Percentiles rank a stretch among this genome's conserved stretches.
phyloP scores from a whole-genome alignment of 2,113 vertebrate species.

The Microtus montanus region DNA sequence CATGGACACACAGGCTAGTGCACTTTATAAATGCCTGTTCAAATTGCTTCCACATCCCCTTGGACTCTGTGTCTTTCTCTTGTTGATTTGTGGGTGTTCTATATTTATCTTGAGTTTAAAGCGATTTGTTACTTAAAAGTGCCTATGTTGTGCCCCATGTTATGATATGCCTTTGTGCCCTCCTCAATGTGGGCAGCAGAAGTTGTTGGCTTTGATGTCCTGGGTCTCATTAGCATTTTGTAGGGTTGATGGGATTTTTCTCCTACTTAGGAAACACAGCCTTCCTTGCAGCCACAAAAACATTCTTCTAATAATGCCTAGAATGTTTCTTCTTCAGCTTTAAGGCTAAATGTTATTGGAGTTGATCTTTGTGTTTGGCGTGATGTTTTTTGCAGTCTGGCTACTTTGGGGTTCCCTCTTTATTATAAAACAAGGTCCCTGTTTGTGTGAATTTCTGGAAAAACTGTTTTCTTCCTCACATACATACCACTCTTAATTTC shows the following conservation, averaged over 20 bases:
- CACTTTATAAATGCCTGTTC: background rate
- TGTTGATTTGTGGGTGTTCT: background rate
- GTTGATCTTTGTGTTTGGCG: background rate
- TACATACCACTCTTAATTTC: conserved; percentile 10
- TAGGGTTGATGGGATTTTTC: background rate
- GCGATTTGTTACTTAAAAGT: conserved; percentile 8
- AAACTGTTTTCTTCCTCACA: background rate
- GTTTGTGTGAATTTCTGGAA: conserved; percentile 2
- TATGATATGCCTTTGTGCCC: background rate
- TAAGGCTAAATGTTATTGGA: conserved; percentile 18
- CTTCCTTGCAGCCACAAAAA: conserved; percentile 6
- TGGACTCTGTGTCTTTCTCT: background rate
- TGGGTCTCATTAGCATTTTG: background rate
- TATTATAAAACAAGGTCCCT: background rate
- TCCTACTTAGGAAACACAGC: background rate
- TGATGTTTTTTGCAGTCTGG: background rate
- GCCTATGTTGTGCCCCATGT: background rate
- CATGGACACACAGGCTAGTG: background rate
- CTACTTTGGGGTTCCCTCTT: background rate
- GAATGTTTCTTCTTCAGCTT: background rate
- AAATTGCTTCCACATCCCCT: background rate
- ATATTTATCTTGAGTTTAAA: background rate
- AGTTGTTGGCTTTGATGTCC: conserved; percentile 11
- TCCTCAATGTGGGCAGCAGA: background rate
- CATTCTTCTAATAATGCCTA: background rate